These are phyloP conservation scores for Isurus oxyrinchus DNA, from an alignment of 2,113 vertebrate species.

Conservation along the genomic window DNA sequence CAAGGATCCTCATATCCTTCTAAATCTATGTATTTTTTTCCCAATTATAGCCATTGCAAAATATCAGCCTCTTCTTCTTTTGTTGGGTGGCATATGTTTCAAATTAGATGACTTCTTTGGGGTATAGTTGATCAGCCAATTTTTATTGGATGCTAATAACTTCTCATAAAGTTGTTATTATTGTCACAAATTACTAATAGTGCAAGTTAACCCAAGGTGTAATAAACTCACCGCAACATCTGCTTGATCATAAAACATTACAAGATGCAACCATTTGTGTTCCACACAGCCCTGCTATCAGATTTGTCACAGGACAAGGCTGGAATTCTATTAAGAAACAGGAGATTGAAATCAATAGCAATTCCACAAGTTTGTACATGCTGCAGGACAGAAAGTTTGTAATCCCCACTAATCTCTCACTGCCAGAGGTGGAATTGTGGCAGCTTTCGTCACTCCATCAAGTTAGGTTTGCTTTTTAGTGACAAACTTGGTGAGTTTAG, in stretches of 20 bases:
- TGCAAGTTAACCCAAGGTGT: neutral
- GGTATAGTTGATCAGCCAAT: neutral
- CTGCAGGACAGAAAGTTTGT: neutral
- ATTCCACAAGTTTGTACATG: neutral
- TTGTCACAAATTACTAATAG: neutral
- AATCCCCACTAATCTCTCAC: neutral
- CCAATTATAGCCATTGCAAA: neutral
- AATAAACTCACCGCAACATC: neutral
- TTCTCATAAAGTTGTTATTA: neutral
- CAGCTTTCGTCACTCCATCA: neutral
- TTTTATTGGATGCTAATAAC: neutral
- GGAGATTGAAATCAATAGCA: constrained; percentile 26
- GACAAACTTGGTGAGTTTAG: neutral
- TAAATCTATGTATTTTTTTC: neutral
- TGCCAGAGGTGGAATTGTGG: neutral
- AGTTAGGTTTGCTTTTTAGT: neutral
- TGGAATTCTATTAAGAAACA: constrained; percentile 6
- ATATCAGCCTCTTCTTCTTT: neutral
- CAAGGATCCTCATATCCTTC: too few species aligned
- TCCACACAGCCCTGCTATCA: neutral
- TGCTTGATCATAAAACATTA: neutral
- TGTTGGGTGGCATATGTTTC: neutral
- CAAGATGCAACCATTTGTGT: neutral
- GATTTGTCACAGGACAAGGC: neutral
- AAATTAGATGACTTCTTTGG: neutral